Base-by-base conservation (phyloP, 2,797 vertebrate species). In the Pangasius krempfi region DNA sequence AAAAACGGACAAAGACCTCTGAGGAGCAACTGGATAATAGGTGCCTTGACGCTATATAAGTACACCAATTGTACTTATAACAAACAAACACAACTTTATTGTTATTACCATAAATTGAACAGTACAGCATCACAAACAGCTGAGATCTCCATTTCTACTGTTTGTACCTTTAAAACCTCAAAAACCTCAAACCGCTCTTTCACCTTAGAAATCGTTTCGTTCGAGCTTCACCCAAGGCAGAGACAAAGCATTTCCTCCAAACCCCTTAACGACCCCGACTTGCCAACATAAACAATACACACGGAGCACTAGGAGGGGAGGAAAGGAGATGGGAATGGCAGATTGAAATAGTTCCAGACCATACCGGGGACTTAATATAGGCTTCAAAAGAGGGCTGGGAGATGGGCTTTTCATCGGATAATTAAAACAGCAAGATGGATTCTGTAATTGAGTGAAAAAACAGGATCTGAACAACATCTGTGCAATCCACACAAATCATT, bases 401-500 rank as follows among this genome's bases (percentile, higher is more conserved):
- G 94, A 93, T 92, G 95, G 94, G 94, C 94, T 95, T 96, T 96
- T 95, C 95, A 96, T 95, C 93, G 95, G 93, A 94, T 96, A 95
- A 96, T 96, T 96, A 96, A 96, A 96, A 95, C 95, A 94, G 95
- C 95, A 92, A 95, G 95, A 96, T 95, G 95, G 95, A 96, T 95
- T 93, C 95, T 91, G 95, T 96, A 96, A 96, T 96, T 96, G 95
- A 96, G 96, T 95, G 94, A 95, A 96, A 96, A 96, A 95, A 95
- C 94, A 91, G 95, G 95, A 96, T 95, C 94, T 95, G 94, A 95
- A 95, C 94, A 96, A 96, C 96, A 96, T 96, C 96, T 96, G 96
- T 95, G 95, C 95, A 93, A 94, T 92, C 93, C 95, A 95, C 95
- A 95, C 96, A 96, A 96, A 96, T 96, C 95, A 96, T 94, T 94